Percentiles rank a stretch among this genome's conserved stretches.
phyloP scores from a whole-genome alignment of 2,888 invertebrate genomes.

The Apamea monoglypha region DNA sequence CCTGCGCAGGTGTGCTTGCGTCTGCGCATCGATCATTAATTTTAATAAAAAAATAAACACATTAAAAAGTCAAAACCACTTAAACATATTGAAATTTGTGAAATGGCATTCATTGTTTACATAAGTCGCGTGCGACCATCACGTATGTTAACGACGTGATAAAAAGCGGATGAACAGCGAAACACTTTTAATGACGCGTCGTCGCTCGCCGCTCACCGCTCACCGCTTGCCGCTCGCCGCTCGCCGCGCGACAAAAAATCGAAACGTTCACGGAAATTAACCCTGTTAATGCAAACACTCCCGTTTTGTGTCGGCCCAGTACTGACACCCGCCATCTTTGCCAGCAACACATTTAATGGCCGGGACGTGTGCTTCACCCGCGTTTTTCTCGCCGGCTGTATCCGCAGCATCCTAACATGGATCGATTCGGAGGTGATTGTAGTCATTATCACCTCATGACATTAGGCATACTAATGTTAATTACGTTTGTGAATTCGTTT shows the following conservation, averaged over 20 bases:
- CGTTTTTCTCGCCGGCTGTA: slow-evolving; percentile 51
- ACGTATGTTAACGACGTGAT: slow-evolving; percentile 58
- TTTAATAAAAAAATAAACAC: slow-evolving; percentile 26
- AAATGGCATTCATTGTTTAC: slow-evolving; percentile 52
- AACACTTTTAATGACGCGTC: slow-evolving; percentile 52
- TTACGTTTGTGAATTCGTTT: slow-evolving; percentile 34
- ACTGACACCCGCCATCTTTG: slow-evolving; percentile 59
- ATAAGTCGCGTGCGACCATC: slow-evolving; percentile 45
- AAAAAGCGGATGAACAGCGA: slow-evolving; percentile 58
- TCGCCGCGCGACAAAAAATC: slow-evolving; percentile 30
- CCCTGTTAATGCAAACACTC: slow-evolving; percentile 59
- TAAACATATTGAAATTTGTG: slow-evolving; percentile 40
- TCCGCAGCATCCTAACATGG: slow-evolving; percentile 53
- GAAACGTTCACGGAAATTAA: slow-evolving; percentile 61
- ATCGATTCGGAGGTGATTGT: slow-evolving; percentile 41
- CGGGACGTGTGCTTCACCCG: slow-evolving; percentile 41
- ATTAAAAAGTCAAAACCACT: slow-evolving; percentile 34
- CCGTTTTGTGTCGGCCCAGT: slow-evolving; percentile 50
- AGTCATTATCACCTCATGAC: slow-evolving; percentile 57
- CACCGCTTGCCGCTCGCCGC: slow-evolving; percentile 9
- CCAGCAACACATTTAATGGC: slow-evolving; percentile 51
- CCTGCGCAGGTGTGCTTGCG: slow-evolving; percentile 21
- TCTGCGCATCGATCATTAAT: slow-evolving; percentile 31
- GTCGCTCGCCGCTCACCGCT: slow-evolving; percentile 15
- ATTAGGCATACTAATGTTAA: slow-evolving; percentile 57